Conservation (phyloP, 2,888 invertebrate species). For the Zeuzera pyrina region DNA sequence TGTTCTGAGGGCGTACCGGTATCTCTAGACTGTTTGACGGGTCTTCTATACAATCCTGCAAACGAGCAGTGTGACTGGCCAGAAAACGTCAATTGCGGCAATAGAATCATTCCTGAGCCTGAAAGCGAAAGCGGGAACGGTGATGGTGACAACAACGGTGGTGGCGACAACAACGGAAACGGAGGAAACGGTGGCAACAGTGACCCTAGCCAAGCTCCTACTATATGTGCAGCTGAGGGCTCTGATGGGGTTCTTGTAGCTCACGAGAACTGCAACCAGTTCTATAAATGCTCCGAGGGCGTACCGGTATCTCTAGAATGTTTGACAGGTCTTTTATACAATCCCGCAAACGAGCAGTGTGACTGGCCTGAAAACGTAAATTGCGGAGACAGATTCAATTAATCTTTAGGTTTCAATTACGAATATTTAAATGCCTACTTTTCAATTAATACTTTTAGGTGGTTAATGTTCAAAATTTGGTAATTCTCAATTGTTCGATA, state of each 20-base stretch:
- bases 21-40: conserved; percentile 10
- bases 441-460: too few relatives aligned
- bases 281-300: conserved; percentile 28
- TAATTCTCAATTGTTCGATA: too few relatives aligned
- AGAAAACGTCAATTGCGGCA: conserved; percentile 23
- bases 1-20: conserved; percentile 22
- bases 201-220: conserved; percentile 21
- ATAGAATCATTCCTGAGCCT: conserved; percentile 14
- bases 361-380: conserved; percentile 32
- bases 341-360: conserved; percentile 23
- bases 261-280: conserved; percentile 30
- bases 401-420: too few relatives aligned
- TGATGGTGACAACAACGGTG: conserved; percentile 3
- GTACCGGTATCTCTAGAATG: conserved; percentile 23
- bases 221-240: conserved; percentile 22
- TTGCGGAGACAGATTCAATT: conserved; percentile 33
- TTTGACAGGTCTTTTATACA: conserved; percentile 22
- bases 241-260: conserved; percentile 28
- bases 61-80: conserved; percentile 23
- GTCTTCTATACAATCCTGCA: conserved; percentile 20
- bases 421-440: too few relatives aligned
- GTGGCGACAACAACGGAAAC: neutral
- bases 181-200: conserved; percentile 7
- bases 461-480: too few relatives aligned
- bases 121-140: neutral